Conservation (phyloP, 1,140 invertebrate genomes). For the Saccostrea glomerata region DNA sequence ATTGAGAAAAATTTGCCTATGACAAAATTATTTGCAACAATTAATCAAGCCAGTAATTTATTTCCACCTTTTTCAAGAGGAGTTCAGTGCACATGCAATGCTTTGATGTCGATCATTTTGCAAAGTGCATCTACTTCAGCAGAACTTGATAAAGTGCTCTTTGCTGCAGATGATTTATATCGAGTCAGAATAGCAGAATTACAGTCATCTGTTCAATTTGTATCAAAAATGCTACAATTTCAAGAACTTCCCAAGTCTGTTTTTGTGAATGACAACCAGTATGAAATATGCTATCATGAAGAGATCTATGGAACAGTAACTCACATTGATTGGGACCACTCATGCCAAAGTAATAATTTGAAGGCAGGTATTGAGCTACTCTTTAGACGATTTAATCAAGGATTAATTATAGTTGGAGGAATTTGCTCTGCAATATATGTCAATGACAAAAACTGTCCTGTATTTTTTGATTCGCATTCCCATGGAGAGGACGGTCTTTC, state of each 20-base stretch:
- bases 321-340: not conserved
- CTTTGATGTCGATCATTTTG: conserved; percentile 27
- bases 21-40: not conserved
- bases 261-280: not conserved
- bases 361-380: not conserved
- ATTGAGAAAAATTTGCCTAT: not conserved
- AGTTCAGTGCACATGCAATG: conserved; percentile 42
- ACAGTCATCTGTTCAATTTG: not conserved
- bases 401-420: conserved; percentile 40
- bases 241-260: conserved; percentile 32
- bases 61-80: conserved; percentile 29
- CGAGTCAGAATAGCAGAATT: conserved; percentile 3
- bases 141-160: conserved; percentile 18
- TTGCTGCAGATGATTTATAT: conserved; percentile 37
- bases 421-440: conserved; percentile 24
- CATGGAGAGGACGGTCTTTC: conserved; percentile 15
- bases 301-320: conserved; percentile 32
- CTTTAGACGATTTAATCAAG: not conserved
- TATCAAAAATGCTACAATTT: conserved; percentile 31
- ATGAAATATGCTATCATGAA: not conserved
- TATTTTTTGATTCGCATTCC: conserved; percentile 25
- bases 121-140: not conserved
- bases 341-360: not conserved
- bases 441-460: not conserved
- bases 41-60: conserved; percentile 17